These are phyloP conservation scores for Brenthis ino DNA, from an alignment of 2,888 invertebrate genomes.

Conservation along the genomic window DNA sequence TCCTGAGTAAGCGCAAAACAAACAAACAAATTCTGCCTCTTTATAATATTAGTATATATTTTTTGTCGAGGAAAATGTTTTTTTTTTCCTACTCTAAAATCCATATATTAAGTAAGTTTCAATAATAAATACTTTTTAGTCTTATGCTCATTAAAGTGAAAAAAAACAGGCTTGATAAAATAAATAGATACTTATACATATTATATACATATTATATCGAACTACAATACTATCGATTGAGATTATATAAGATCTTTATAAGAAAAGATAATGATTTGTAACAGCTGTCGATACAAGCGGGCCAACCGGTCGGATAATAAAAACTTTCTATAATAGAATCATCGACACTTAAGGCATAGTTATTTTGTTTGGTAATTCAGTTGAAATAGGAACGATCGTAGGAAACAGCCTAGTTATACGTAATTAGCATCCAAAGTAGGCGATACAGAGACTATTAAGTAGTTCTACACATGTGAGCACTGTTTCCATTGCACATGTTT, in stretches of 20 bases:
- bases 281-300: constrained; percentile 20
- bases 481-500: constrained; percentile 30
- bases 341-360: constrained; percentile 41
- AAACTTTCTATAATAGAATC: constrained; percentile 40
- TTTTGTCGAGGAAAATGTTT: too few species aligned
- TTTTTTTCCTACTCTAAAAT: too few species aligned
- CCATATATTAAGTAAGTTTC: too few species aligned
- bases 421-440: constrained; percentile 73
- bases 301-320: constrained; percentile 27
- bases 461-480: constrained; percentile 41
- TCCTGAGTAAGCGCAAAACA: too few species aligned
- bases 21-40: too few species aligned
- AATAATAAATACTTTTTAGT: too few species aligned
- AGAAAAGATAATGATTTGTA: constrained; percentile 28
- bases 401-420: constrained; percentile 65
- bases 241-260: constrained; percentile 22
- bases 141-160: neutral
- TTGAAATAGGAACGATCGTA: constrained; percentile 44
- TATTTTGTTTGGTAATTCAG: constrained; percentile 53
- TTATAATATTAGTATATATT: too few species aligned
- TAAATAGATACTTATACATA: neutral
- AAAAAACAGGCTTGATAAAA: neutral
- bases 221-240: constrained; percentile 1
- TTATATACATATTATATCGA: constrained; percentile 1
- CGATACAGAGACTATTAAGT: constrained; percentile 48